Conservation (phyloP, 2,888 invertebrate genomes). For the Philaethria dido region DNA sequence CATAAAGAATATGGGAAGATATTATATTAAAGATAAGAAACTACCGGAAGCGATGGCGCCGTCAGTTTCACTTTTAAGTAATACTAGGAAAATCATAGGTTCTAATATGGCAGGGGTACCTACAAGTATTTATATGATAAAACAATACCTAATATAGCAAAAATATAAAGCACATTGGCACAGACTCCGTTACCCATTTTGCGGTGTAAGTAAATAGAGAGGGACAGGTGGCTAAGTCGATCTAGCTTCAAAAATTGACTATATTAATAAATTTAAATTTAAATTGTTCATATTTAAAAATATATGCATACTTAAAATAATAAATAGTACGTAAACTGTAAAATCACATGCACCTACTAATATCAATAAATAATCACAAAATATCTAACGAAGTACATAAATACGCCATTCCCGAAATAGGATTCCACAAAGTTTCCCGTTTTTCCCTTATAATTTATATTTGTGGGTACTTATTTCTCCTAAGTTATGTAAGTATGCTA, state of each 20-base stretch:
- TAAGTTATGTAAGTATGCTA: slow-evolving; percentile 31
- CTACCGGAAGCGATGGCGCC: not conserved
- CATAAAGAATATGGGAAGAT: not conserved
- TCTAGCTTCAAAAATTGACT: not conserved
- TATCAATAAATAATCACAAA: slow-evolving; percentile 14
- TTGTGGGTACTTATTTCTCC: slow-evolving; percentile 25
- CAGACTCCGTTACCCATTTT: not conserved
- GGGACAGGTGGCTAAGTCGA: not conserved
- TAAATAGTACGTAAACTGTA: not conserved
- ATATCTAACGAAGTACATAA: slow-evolving; percentile 20
- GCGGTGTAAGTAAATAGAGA: not conserved
- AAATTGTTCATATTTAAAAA: not conserved
- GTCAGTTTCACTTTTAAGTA: not conserved
- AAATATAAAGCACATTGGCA: not conserved
- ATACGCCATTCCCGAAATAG: slow-evolving; percentile 21
- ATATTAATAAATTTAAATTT: not conserved
- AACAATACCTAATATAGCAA: not conserved
- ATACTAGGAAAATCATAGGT: not conserved
- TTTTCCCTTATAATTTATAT: slow-evolving; percentile 30
- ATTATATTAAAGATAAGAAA: slow-evolving; percentile 1
- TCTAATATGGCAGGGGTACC: not conserved
- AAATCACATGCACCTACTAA: not conserved
- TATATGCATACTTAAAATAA: not conserved
- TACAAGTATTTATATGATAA: not conserved
- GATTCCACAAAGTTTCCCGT: slow-evolving; percentile 21